Evolutionary conservation across 2,113 vertebrate species (phyloP).

Genomic region (Cathartes aura): DNA sequence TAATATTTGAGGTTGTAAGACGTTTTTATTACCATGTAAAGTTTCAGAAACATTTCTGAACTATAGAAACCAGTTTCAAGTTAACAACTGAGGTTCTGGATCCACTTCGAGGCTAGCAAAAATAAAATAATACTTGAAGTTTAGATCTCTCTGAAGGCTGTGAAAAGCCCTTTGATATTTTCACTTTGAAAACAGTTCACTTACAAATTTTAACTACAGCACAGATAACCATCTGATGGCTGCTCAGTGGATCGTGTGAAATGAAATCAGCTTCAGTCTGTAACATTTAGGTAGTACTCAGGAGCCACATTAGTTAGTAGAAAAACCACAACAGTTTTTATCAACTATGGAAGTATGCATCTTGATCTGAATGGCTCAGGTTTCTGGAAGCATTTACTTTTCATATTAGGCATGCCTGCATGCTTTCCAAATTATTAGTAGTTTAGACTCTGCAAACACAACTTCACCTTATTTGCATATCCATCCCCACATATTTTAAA

Average conservation of each 20-base stretch:
- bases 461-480: background rate
- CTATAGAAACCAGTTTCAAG: conserved; percentile 62
- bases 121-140: conserved; percentile 67
- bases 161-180: conserved; percentile 62
- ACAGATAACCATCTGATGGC: conserved; percentile 24
- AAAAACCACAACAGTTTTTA: background rate
- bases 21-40: conserved; percentile 69
- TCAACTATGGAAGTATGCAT: background rate
- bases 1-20: conserved; percentile 58
- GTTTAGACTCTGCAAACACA: background rate
- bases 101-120: conserved; percentile 63
- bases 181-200: conserved; percentile 63
- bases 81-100: conserved; percentile 63
- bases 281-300: background rate
- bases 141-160: conserved; percentile 52
- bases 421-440: background rate
- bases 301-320: background rate
- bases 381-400: background rate
- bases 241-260: background rate
- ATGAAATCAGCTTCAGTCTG: conserved; percentile 3
- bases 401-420: background rate
- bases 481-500: background rate
- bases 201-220: conserved; percentile 54
- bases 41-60: conserved; percentile 62
- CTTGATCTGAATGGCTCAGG: background rate